Evolutionary conservation across 2,113 vertebrate genomes (phyloP).

Genomic region (Protomyctophum bolini): DNA sequence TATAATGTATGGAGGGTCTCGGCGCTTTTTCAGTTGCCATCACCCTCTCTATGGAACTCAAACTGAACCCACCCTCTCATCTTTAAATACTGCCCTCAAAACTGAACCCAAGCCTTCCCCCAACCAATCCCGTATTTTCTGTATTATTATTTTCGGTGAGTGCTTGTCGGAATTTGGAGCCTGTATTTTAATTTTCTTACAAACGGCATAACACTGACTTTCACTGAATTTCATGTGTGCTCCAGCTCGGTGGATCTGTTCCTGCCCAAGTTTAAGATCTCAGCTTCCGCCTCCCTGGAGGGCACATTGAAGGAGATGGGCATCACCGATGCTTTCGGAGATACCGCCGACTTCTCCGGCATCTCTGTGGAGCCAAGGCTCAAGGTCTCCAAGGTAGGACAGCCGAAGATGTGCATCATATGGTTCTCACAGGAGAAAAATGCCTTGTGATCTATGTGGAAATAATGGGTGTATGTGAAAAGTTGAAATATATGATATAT

Average conservation of each 20-base stretch:
- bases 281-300: conserved; percentile 69
- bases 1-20: no score
- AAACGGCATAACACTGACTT: background rate
- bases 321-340: conserved; percentile 75
- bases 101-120: no score
- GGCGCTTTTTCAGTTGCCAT: no score
- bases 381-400: conserved; percentile 82
- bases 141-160: no score
- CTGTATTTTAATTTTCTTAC: background rate
- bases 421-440: background rate
- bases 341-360: conserved; percentile 81
- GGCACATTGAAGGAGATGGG: conserved; percentile 76
- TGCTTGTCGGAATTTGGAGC: no score
- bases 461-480: no score
- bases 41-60: no score
- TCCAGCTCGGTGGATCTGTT: conserved; percentile 73
- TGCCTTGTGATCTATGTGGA: no score
- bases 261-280: conserved; percentile 83
- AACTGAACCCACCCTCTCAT: no score
- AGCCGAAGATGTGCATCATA: background rate
- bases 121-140: no score
- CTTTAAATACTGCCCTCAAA: no score
- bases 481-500: no score
- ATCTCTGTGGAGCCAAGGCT: conserved; percentile 69
- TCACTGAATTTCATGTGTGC: conserved; percentile 20